phyloP scores from a whole-genome alignment of 2,113 vertebrate species.

The Forbesichthys agassizii region DNA sequence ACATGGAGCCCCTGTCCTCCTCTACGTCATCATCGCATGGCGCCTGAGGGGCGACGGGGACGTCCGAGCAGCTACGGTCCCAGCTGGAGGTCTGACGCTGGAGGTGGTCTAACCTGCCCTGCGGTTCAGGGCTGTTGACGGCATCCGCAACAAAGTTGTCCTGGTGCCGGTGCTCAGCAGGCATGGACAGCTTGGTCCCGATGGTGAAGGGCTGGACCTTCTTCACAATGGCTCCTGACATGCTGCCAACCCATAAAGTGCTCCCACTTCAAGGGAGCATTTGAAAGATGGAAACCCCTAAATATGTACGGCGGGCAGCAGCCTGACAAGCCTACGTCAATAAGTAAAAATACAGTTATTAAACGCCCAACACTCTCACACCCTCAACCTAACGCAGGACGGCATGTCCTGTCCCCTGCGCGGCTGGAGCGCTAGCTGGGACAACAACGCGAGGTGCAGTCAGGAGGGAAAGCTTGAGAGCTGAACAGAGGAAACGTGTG shows the following conservation, averaged over 20 bases:
- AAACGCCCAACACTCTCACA: neutral
- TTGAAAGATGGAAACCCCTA: too few relatives aligned
- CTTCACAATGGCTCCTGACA: conserved; percentile 69
- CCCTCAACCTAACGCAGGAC: neutral
- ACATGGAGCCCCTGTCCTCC: conserved; percentile 54
- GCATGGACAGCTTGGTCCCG: conserved; percentile 74
- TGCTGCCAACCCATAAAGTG: conserved; percentile 10
- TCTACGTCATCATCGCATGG: conserved; percentile 6
- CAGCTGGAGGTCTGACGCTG: conserved; percentile 62
- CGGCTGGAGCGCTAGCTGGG: neutral
- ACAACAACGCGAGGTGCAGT: conserved; percentile 1
- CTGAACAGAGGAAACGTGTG: conserved; percentile 2
- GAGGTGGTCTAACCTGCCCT: conserved; percentile 60
- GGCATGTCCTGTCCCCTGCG: neutral
- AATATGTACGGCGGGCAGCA: too few relatives aligned
- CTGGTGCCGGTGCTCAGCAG: conserved; percentile 62
- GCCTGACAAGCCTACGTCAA: too few relatives aligned
- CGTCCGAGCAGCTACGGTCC: neutral
- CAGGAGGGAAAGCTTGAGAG: neutral
- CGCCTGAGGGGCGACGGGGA: conserved; percentile 10
- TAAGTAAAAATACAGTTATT: too few relatives aligned
- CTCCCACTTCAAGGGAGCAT: neutral
- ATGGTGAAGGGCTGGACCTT: conserved; percentile 80
- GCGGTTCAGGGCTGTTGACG: conserved; percentile 52
- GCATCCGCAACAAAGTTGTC: conserved; percentile 39